Evolutionary conservation across 2,888 invertebrate species (phyloP), one percentile per base, ranked within the genome.

Genomic region (Agonopterix alstromeriana): DNA sequence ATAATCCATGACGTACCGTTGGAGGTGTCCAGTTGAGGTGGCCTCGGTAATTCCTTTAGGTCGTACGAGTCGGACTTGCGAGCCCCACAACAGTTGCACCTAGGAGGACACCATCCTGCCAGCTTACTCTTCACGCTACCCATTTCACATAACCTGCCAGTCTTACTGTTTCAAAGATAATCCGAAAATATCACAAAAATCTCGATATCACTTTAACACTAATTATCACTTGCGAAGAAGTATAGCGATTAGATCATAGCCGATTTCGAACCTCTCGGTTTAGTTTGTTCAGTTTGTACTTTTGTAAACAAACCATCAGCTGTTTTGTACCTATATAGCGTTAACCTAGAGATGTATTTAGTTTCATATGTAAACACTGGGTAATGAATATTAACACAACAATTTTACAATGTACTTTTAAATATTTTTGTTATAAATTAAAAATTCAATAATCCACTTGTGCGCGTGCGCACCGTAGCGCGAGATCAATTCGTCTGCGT

Each of bases 51-150:
- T 49, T 82, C 82, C 58, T 70, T 78, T 14, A 85, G 64, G 57
- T 86, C 85, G 47, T 84, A 82, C 1, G 82, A 79, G 43, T 77
- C 77, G 0, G 70, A 62, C 45, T 60, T 68, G 36, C 59, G 54
- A 35, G 61, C 46, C 38, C 69, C 66, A 53, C 80, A 80, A 56
- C 82, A 82, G 36, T 54, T 44, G 47, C 75, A 74, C 38, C 68
- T 56, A 10, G 69, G 60, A 1, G 72, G 69, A 52, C 77, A 82
- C 52, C 54, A 70, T 8, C 60, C 56, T 7, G 59, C 61, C 47
- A 86, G 46, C 58, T 78, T 84, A 56, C 82, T 86, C 59, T 70
- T 78, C 53, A 79, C 80, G 52, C 70, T 59, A 62, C 86, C 87
- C 86, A 87, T 87, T 27, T 5, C 52, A 38, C 5, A 27, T 27